Base-by-base conservation (phyloP, 2,797 vertebrate species). In the Poeciliopsis infans region DNA sequence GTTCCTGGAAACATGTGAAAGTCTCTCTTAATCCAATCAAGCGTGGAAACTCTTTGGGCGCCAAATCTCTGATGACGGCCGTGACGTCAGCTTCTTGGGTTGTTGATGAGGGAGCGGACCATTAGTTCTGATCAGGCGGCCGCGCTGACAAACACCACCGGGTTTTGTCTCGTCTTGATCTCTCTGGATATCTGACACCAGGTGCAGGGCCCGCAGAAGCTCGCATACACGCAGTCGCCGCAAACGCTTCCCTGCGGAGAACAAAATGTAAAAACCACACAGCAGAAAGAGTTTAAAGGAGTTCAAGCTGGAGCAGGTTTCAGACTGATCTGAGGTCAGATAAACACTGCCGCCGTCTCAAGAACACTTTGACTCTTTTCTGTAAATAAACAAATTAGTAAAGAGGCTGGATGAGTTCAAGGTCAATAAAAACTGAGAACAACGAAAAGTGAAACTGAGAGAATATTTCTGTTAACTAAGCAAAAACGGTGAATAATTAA, bases 161-260 rank as follows among this genome's bases (percentile, higher is more conserved):
- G 73, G 49, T 23, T 5, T 72, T 45, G 61, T 39, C 92, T 83
- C 1, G 45, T 75, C 82, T 95, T 93, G 66, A 95, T 88, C 80
- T 96, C 94, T 41, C 94, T 91, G 0, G 94, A 85, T 7, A 95
- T 89, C 83, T 95, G 95, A 76, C 94, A 94, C 93, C 93, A 95
- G 77, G 83, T 89, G 85, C 95, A 96, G 4, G 94, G 88, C 11
- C 77, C 69, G 7, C 95, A 96, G 93, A 74, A 95, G 83, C 25
- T 92, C 41, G 90, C 39, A 1, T 88, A 85, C 68, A 94, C 66
- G 0, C 89, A 93, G 91, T 95, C 95, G 0, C 87, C 87, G 72
- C 92, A 94, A 10, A 96, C 39, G 0, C 89, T 91, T n/a, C 91
- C 95, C 95, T 96, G 88, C 15, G 49, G 76, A 79, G 28, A 55